Evolutionary conservation across 2,797 vertebrate species (phyloP).

Genomic region (Tragelaphus eurycerus): DNA sequence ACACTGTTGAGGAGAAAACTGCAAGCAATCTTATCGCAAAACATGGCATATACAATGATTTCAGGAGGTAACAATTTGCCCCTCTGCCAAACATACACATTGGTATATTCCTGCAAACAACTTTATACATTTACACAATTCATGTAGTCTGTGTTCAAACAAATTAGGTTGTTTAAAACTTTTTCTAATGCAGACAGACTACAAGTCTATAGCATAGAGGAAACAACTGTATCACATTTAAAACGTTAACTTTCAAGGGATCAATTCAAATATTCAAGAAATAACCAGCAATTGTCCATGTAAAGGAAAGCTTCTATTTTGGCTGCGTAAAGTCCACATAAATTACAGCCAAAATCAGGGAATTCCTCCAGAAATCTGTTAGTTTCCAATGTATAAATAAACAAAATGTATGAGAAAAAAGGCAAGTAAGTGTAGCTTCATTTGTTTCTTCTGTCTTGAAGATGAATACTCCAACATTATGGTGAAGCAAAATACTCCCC

Average conservation of each 20-base stretch:
- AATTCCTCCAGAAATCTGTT: conserved; percentile 84
- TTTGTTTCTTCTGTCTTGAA: conserved; percentile 84
- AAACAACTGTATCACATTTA: conserved; percentile 75
- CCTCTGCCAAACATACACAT: conserved; percentile 82
- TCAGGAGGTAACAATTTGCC: conserved; percentile 81
- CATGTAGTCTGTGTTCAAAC: conserved; percentile 88
- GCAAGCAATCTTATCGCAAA: conserved; percentile 84
- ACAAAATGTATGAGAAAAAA: conserved; percentile 74
- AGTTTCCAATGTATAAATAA: conserved; percentile 84
- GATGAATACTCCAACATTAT: conserved; percentile 83
- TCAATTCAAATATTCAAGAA: conserved; percentile 68
- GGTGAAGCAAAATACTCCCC: conserved; percentile 84
- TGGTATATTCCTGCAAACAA: conserved; percentile 85
- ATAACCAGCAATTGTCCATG: conserved; percentile 82
- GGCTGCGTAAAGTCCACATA: conserved; percentile 83
- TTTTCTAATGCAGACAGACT: conserved; percentile 78
- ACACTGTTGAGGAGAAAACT: conserved; percentile 81
- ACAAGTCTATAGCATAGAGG: conserved; percentile 76
- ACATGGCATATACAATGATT: conserved; percentile 83
- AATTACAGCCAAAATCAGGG: conserved; percentile 82
- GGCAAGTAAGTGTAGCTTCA: conserved; percentile 81
- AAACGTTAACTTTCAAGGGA: conserved; percentile 68
- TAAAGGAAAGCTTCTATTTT: conserved; percentile 82
- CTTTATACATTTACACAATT: conserved; percentile 83
- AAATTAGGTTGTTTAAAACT: conserved; percentile 82